Percentiles rank a stretch among this genome's conserved stretches.
Conservation (phyloP, 1,140 invertebrate species). For the Pentalonia nigronervosa region DNA sequence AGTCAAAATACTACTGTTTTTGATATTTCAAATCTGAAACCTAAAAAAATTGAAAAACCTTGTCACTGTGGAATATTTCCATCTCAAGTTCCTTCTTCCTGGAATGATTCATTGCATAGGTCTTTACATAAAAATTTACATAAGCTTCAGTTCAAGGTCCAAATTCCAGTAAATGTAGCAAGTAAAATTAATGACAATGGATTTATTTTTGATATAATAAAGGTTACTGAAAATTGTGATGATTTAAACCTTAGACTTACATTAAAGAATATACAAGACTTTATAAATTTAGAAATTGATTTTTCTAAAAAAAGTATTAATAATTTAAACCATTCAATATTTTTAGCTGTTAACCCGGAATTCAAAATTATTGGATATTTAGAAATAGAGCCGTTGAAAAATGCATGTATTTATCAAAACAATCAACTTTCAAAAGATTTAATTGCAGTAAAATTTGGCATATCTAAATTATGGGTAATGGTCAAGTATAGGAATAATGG, state of each 20-base stretch:
- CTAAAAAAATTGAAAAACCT: conserved; percentile 12
- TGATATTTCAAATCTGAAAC: background rate
- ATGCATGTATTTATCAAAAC: conserved; percentile 1
- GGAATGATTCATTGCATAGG: background rate
- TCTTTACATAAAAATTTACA: conserved; percentile 35
- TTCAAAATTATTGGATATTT: conserved; percentile 23
- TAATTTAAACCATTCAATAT: background rate
- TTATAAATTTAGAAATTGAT: conserved; percentile 33
- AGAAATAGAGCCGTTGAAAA: background rate
- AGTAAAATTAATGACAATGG: conserved; percentile 13
- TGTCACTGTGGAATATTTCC: conserved; percentile 43
- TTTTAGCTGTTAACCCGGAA: conserved; percentile 11
- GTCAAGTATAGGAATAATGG: conserved; percentile 37
- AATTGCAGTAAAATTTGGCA: conserved; percentile 23
- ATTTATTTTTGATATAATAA: conserved; percentile 1
- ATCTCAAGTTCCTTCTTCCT: conserved; percentile 42
- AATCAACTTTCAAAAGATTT: background rate
- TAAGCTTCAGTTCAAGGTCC: background rate
- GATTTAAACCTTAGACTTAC: background rate
- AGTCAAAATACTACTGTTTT: background rate
- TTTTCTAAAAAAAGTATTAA: background rate
- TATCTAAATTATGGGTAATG: conserved; percentile 43
- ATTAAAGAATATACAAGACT: background rate
- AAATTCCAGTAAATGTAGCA: background rate
- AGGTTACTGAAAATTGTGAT: background rate